A percentile compares a stretch with the other conserved stretches of the same genome.
phyloP scores from a whole-genome alignment of 2,888 invertebrate genomes.

The Coremacera marginata region DNA sequence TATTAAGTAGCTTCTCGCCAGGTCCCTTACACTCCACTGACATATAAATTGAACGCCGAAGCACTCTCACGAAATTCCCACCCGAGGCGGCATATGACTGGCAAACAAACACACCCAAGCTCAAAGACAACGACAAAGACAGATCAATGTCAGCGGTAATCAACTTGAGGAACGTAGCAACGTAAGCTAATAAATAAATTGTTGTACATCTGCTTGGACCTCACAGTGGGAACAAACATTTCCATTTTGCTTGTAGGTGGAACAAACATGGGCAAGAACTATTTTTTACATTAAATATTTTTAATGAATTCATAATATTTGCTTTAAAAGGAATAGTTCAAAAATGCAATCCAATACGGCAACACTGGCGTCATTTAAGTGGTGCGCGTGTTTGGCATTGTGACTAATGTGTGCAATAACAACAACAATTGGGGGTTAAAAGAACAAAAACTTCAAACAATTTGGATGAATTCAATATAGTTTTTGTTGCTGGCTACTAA shows the following conservation, averaged over 20 bases:
- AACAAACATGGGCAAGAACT: too few relatives aligned
- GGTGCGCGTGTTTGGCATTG: too few relatives aligned
- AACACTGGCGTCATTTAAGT: too few relatives aligned
- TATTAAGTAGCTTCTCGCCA: background rate
- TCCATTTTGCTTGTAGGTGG: too few relatives aligned
- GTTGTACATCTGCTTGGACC: background rate
- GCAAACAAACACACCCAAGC: background rate
- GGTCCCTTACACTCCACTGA: background rate
- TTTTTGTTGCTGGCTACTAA: background rate
- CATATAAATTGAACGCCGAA: background rate
- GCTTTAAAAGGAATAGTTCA: too few relatives aligned
- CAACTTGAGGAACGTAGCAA: background rate
- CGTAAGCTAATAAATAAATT: conserved; percentile 8
- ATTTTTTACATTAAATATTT: too few relatives aligned
- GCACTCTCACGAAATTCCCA: conserved; percentile 15
- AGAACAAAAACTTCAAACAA: background rate
- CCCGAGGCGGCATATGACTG: conserved; percentile 23
- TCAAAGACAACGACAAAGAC: background rate
- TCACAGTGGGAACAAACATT: background rate
- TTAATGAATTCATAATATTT: too few relatives aligned
- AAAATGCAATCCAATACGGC: too few relatives aligned
- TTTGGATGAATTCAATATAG: too few relatives aligned
- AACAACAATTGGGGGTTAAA: background rate
- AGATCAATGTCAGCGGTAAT: conserved; percentile 3
- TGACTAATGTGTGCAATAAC: too few relatives aligned